Conservation (phyloP, 2,888 invertebrate genomes). For the Orthosia incerta region DNA sequence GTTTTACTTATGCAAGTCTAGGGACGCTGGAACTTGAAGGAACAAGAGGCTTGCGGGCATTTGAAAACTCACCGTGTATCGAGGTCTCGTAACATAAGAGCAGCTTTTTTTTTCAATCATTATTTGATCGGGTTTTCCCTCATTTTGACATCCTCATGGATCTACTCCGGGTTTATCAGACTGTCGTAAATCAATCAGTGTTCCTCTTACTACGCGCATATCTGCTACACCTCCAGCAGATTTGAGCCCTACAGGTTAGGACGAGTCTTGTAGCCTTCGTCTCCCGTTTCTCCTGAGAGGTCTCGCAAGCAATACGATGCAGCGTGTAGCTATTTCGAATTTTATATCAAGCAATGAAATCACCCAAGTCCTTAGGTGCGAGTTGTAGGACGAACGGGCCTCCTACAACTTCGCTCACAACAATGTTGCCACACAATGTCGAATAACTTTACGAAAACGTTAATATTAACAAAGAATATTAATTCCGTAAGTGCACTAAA, state of each 20-base stretch:
- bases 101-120: neutral
- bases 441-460: slow-evolving; percentile 51
- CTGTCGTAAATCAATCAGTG: neutral
- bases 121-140: neutral
- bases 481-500: slow-evolving; percentile 55
- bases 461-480: slow-evolving; percentile 58
- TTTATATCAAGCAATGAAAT: too few species aligned
- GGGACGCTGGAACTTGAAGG: slow-evolving; percentile 11
- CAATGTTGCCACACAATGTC: slow-evolving; percentile 33
- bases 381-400: neutral
- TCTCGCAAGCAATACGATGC: neutral
- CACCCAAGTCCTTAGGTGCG: neutral
- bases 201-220: neutral
- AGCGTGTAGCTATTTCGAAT: neutral
- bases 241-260: too few species aligned
- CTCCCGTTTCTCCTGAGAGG: neutral
- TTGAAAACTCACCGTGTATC: neutral
- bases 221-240: neutral
- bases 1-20: slow-evolving; percentile 37
- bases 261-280: neutral
- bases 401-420: neutral
- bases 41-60: slow-evolving; percentile 5
- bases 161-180: neutral
- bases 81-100: neutral
- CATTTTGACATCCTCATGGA: neutral